Conservation (phyloP, 2,888 invertebrate species). For the Dynastes hyllus region DNA sequence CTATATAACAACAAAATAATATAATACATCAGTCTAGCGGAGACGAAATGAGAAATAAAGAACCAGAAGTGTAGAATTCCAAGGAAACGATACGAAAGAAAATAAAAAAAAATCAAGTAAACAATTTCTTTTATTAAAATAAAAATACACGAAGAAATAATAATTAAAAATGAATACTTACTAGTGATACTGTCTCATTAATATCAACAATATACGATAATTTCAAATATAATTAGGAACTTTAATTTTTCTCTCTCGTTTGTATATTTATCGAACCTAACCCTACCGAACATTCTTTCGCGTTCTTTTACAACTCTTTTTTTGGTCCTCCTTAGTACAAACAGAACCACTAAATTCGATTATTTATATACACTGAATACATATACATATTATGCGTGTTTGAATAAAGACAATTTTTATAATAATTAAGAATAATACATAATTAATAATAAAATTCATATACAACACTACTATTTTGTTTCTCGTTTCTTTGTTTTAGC, state of each 20-base stretch:
- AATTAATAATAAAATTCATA: slow-evolving; percentile 57
- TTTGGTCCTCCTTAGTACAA: slow-evolving; percentile 68
- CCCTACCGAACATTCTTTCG: slow-evolving; percentile 54
- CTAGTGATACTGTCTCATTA: slow-evolving; percentile 53
- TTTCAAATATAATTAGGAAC: slow-evolving; percentile 66
- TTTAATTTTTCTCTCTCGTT: slow-evolving; percentile 62
- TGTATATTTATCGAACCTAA: slow-evolving; percentile 25
- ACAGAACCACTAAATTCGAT: slow-evolving; percentile 65
- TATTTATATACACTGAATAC: slow-evolving; percentile 65
- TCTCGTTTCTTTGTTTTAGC: slow-evolving; percentile 47
- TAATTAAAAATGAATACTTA: slow-evolving; percentile 48
- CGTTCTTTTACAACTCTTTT: slow-evolving; percentile 57
- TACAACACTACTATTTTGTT: slow-evolving; percentile 60
- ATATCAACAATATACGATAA: slow-evolving; percentile 57
- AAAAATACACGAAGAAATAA: slow-evolving; percentile 48
- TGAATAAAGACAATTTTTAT: slow-evolving; percentile 44
- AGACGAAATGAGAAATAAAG: slow-evolving; percentile 58
- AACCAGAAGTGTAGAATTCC: slow-evolving; percentile 33
- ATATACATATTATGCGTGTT: slow-evolving; percentile 56
- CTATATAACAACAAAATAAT: slow-evolving; percentile 53
- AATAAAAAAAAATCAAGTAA: slow-evolving; percentile 57
- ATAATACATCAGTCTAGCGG: slow-evolving; percentile 61
- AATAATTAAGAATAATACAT: slow-evolving; percentile 62
- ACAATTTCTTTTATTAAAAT: slow-evolving; percentile 47
- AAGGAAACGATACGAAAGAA: slow-evolving; percentile 53